Evolutionary conservation across 2,888 invertebrate species (phyloP).

Genomic region (Mythimna impura): DNA sequence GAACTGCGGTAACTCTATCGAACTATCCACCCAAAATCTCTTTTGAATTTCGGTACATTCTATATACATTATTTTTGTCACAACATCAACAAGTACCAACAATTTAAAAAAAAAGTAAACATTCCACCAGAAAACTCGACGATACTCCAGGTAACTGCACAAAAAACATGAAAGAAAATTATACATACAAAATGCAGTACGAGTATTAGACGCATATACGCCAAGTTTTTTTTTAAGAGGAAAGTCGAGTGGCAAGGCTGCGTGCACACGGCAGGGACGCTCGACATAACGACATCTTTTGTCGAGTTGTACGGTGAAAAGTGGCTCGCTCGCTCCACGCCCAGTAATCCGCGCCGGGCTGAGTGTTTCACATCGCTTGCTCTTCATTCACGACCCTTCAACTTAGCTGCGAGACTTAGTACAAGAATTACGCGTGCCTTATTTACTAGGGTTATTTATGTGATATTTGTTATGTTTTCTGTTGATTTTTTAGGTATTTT

Average conservation of each 20-base stretch:
- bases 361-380: slow-evolving; percentile 82
- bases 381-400: slow-evolving; percentile 82
- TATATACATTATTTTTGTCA: not conserved
- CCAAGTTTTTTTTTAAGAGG: slow-evolving; percentile 68
- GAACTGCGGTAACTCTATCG: no score
- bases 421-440: slow-evolving; percentile 55
- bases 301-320: slow-evolving; percentile 70
- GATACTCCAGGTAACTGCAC: slow-evolving; percentile 38
- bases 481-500: slow-evolving; percentile 10
- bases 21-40: no score
- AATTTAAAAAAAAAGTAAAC: slow-evolving; percentile 40
- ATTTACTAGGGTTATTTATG: slow-evolving; percentile 39
- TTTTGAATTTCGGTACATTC: no score
- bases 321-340: slow-evolving; percentile 66
- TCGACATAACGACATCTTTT: slow-evolving; percentile 83
- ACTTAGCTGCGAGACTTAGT: slow-evolving; percentile 70
- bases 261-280: slow-evolving; percentile 64
- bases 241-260: slow-evolving; percentile 62
- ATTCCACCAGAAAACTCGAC: slow-evolving; percentile 31
- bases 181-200: slow-evolving; percentile 46
- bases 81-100: not conserved
- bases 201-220: slow-evolving; percentile 59
- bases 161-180: slow-evolving; percentile 47
- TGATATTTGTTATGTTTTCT: slow-evolving; percentile 10
- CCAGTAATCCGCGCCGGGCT: slow-evolving; percentile 78